Conservation (phyloP, 2,888 invertebrate genomes). For the Mellilla xanthometata region DNA sequence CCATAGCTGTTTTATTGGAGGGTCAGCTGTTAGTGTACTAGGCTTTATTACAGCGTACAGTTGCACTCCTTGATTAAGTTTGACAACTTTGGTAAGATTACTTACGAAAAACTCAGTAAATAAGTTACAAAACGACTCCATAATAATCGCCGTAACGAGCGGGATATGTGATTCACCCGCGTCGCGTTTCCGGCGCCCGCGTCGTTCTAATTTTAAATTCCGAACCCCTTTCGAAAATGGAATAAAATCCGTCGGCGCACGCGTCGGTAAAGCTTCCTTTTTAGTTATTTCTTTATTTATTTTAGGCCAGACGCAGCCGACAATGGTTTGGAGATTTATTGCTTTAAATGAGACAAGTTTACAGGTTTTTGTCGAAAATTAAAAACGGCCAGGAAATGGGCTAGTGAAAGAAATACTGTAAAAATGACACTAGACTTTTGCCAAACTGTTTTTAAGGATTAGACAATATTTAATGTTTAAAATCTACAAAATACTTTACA, state of each 20-base stretch:
- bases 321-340: slow-evolving; percentile 41
- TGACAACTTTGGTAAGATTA: neutral
- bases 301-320: slow-evolving; percentile 56
- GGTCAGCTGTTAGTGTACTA: too few species aligned
- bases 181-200: slow-evolving; percentile 71
- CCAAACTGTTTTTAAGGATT: neutral
- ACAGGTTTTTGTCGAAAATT: slow-evolving; percentile 4
- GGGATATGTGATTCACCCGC: slow-evolving; percentile 63
- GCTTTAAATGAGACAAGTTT: slow-evolving; percentile 7
- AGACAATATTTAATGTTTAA: neutral
- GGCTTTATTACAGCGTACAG: too few species aligned
- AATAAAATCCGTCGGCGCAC: slow-evolving; percentile 69
- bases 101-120: slow-evolving; percentile 2
- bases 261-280: slow-evolving; percentile 48
- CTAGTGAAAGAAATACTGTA: too few species aligned
- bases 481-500: too few species aligned
- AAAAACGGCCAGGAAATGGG: neutral
- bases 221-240: slow-evolving; percentile 73
- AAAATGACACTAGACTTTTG: too few species aligned
- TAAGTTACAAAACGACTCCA: slow-evolving; percentile 25
- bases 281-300: slow-evolving; percentile 51
- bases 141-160: slow-evolving; percentile 31
- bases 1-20: too few species aligned
- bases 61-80: too few species aligned
- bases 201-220: slow-evolving; percentile 73